phyloP scores from a whole-genome alignment of 2,888 invertebrate species.

The Agrilus biguttatus region DNA sequence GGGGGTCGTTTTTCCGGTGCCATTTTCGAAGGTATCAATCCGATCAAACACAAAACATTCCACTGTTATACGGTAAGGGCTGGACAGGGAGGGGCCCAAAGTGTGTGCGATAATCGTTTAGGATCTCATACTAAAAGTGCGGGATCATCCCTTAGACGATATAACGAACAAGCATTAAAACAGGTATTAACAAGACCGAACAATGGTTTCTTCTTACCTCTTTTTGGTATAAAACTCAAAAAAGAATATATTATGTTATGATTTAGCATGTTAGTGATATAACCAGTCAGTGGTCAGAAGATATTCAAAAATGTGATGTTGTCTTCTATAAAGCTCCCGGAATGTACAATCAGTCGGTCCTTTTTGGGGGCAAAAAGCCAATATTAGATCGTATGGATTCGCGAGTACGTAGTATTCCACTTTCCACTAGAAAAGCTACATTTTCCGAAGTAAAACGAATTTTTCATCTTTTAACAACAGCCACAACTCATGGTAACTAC shows the following conservation, averaged over 20 bases:
- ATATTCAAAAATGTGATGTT: conserved; percentile 50
- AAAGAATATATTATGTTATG: not conserved
- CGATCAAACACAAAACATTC: conserved; percentile 61
- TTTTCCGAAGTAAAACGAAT: conserved; percentile 66
- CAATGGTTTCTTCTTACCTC: conserved; percentile 4
- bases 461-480: conserved; percentile 49
- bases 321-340: conserved; percentile 68
- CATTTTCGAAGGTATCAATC: conserved; percentile 42
- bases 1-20: conserved; percentile 75
- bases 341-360: conserved; percentile 50
- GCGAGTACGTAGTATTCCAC: conserved; percentile 57
- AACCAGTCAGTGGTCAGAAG: conserved; percentile 49
- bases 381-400: conserved; percentile 47
- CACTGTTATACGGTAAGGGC: conserved; percentile 74
- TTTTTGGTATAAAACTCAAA: conserved; percentile 4
- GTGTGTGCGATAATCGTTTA: conserved; percentile 44
- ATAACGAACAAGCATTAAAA: conserved; percentile 61
- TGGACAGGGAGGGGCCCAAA: conserved; percentile 70
- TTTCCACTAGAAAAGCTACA: conserved; percentile 69
- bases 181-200: conserved; percentile 35
- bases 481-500: conserved; percentile 50
- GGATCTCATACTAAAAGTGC: conserved; percentile 61
- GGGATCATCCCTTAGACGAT: conserved; percentile 63
- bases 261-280: conserved; percentile 63
- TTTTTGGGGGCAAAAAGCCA: conserved; percentile 62